Evolutionary conservation across 2,113 vertebrate species (phyloP).

Genomic region (Eptesicus fuscus): DNA sequence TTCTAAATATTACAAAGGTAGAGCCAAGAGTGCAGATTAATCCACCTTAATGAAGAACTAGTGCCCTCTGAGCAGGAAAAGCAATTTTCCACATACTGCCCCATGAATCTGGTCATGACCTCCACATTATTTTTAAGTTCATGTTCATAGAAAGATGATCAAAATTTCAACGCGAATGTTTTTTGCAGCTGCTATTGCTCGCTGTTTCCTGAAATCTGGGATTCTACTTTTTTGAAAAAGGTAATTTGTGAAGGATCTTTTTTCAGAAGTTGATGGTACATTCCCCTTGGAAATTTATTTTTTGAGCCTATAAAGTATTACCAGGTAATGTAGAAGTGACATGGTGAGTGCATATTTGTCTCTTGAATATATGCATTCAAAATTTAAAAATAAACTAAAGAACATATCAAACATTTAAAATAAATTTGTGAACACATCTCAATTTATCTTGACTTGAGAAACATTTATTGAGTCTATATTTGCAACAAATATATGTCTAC

Average conservation of each 20-base stretch:
- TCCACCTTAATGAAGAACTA: neutral
- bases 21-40: neutral
- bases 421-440: neutral
- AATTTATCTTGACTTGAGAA: neutral
- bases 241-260: slow-evolving; percentile 68
- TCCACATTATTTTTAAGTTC: slow-evolving; percentile 53
- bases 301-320: slow-evolving; percentile 68
- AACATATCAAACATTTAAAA: neutral
- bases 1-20: neutral
- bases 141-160: slow-evolving; percentile 73
- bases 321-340: slow-evolving; percentile 70
- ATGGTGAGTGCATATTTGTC: slow-evolving; percentile 52
- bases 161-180: slow-evolving; percentile 68
- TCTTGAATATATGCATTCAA: slow-evolving; percentile 51
- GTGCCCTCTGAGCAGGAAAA: neutral
- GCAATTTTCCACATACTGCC: slow-evolving; percentile 48
- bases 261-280: slow-evolving; percentile 60
- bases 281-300: slow-evolving; percentile 73
- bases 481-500: neutral
- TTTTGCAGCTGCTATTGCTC: slow-evolving; percentile 73
- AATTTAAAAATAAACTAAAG: neutral
- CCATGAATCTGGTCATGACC: slow-evolving; percentile 34
- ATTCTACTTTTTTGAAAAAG: slow-evolving; percentile 73
- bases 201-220: slow-evolving; percentile 76
- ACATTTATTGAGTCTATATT: neutral